Percentiles rank a stretch among this genome's conserved stretches.
phyloP scores from a whole-genome alignment of 2,113 vertebrate genomes.

The Antigone vipio region DNA sequence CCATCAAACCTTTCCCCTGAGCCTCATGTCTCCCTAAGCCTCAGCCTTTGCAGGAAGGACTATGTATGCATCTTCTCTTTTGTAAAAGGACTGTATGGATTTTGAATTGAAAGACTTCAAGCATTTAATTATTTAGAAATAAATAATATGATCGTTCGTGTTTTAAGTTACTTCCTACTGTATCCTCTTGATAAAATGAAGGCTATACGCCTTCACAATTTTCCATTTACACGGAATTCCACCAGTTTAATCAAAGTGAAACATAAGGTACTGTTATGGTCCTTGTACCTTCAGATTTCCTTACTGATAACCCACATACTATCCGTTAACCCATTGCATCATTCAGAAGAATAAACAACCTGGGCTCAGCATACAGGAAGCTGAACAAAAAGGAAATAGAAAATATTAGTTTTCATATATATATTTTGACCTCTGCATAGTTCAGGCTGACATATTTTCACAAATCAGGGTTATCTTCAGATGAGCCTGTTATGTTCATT shows the following conservation, averaged over 20 bases:
- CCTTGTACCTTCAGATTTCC: constrained; percentile 77
- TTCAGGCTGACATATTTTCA: not conserved
- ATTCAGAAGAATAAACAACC: constrained; percentile 73
- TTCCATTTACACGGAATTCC: constrained; percentile 79
- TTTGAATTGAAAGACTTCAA: not conserved
- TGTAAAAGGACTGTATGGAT: not conserved
- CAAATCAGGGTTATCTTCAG: not conserved
- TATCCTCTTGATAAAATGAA: constrained; percentile 24
- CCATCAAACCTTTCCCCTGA: not conserved
- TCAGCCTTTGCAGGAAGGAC: not conserved
- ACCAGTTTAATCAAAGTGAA: constrained; percentile 79
- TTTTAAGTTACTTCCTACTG: constrained; percentile 19
- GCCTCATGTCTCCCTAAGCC: not conserved
- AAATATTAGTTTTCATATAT: constrained; percentile 55
- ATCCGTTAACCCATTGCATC: constrained; percentile 82
- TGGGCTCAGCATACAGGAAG: constrained; percentile 75
- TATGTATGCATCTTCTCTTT: not conserved
- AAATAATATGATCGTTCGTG: not conserved
- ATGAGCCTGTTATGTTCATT: not conserved
- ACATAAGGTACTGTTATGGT: constrained; percentile 69
- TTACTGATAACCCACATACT: constrained; percentile 72
- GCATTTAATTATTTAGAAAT: not conserved
- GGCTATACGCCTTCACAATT: constrained; percentile 68
- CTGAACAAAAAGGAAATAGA: constrained; percentile 63
- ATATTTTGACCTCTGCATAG: not conserved